Percentiles rank a stretch among this genome's conserved stretches.
Evolutionary conservation across 2,888 invertebrate species (phyloP).

Genomic region (Lutraria lutraria): DNA sequence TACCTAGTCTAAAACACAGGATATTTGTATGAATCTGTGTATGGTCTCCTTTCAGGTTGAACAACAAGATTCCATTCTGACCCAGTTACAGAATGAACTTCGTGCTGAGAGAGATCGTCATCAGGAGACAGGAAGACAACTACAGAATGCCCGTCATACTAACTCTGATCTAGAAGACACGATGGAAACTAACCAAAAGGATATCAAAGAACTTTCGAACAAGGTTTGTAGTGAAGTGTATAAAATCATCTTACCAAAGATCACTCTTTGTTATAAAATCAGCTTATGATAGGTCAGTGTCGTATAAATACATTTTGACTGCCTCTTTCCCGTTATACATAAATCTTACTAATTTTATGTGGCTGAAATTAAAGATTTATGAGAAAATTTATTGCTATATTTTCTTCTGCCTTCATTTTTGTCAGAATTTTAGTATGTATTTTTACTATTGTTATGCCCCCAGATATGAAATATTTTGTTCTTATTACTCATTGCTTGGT

Average conservation of each 20-base stretch:
- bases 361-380: too few relatives aligned
- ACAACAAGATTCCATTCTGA: conserved; percentile 85
- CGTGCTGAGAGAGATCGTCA: conserved; percentile 83
- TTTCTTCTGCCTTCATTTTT: too few relatives aligned
- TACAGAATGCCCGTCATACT: conserved; percentile 79
- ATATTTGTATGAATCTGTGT: neutral
- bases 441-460: too few relatives aligned
- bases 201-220: conserved; percentile 80
- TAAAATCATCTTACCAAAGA: neutral
- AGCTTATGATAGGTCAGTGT: neutral
- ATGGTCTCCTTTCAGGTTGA: conserved; percentile 77
- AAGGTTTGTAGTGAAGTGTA: conserved; percentile 72
- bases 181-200: conserved; percentile 81
- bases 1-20: neutral
- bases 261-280: neutral
- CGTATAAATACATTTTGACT: too few relatives aligned
- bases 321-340: too few relatives aligned
- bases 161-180: conserved; percentile 83
- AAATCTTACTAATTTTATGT: too few relatives aligned
- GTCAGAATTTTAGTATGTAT: too few relatives aligned
- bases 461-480: too few relatives aligned
- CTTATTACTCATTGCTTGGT: too few relatives aligned
- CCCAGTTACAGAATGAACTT: conserved; percentile 85
- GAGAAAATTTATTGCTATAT: too few relatives aligned
- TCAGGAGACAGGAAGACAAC: conserved; percentile 81